A percentile compares a stretch with the other conserved stretches of the same genome.
phyloP scores from a whole-genome alignment of 1,140 invertebrate species.

The Drosophila kohkoa region DNA sequence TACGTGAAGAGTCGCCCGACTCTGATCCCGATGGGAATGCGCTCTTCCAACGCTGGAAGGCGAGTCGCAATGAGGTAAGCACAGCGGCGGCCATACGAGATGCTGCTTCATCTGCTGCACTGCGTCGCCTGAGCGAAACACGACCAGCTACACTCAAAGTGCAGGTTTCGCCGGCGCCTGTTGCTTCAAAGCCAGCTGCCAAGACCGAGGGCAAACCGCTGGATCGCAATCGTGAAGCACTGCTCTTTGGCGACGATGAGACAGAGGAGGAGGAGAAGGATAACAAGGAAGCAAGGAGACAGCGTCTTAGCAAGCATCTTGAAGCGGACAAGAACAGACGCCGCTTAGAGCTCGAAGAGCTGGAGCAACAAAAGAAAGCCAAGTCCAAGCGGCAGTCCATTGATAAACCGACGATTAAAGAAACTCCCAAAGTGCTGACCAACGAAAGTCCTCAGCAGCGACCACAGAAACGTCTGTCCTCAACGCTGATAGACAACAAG shows the following conservation, averaged over 20 bases:
- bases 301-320: conserved; percentile 84
- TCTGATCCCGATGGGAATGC: conserved; percentile 67
- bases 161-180: neutral
- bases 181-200: neutral
- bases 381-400: conserved; percentile 50
- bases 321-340: conserved; percentile 85
- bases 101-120: conserved; percentile 32
- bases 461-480: conserved; percentile 51
- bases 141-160: conserved; percentile 28
- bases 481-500: conserved; percentile 11
- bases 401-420: conserved; percentile 14
- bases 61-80: conserved; percentile 7
- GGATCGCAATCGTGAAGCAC: conserved; percentile 83
- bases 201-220: conserved; percentile 29
- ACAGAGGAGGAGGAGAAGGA: conserved; percentile 50
- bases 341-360: conserved; percentile 57
- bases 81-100: conserved; percentile 67
- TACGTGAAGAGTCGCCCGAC: conserved; percentile 87
- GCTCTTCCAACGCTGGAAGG: conserved; percentile 79
- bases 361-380: conserved; percentile 38
- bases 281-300: conserved; percentile 43
- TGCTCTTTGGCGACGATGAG: conserved; percentile 86
- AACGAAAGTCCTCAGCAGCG: conserved; percentile 20
- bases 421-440: conserved; percentile 22
- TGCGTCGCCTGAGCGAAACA: conserved; percentile 31